phyloP scores from a whole-genome alignment of 2,888 invertebrate genomes.

The Synergus umbraculus region DNA sequence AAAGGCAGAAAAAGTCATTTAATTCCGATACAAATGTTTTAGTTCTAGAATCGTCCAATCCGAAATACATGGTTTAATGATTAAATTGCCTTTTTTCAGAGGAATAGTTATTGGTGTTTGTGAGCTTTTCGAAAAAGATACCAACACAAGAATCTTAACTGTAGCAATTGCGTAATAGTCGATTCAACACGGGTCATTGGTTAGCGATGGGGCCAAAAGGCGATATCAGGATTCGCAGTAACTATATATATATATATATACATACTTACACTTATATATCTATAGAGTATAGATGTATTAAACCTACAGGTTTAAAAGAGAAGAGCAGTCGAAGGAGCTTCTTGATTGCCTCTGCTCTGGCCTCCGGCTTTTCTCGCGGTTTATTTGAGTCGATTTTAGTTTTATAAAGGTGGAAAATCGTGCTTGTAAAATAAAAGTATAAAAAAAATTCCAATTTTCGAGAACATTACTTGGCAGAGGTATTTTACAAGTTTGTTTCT shows the following conservation, averaged over 20 bases:
- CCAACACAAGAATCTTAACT: slow-evolving; percentile 10
- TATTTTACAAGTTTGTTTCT: neutral
- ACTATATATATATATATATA: slow-evolving; percentile 11
- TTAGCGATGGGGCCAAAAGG: slow-evolving; percentile 60
- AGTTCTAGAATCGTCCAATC: neutral
- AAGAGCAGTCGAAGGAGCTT: slow-evolving; percentile 44
- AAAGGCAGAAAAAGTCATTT: neutral
- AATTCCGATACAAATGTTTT: neutral
- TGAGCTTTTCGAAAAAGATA: slow-evolving; percentile 4
- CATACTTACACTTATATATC: neutral
- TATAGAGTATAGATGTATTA: neutral
- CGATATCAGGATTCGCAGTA: slow-evolving; percentile 12
- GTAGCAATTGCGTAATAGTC: slow-evolving; percentile 68
- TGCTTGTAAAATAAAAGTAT: neutral
- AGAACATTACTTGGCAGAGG: neutral
- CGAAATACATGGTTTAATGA: slow-evolving; percentile 3
- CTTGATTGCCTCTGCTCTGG: slow-evolving; percentile 47
- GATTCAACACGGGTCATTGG: slow-evolving; percentile 71
- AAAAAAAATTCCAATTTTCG: neutral
- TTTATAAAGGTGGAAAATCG: slow-evolving; percentile 29
- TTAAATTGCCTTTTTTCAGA: neutral
- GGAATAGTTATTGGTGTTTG: neutral
- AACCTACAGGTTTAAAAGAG: slow-evolving; percentile 5
- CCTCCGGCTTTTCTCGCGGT: slow-evolving; percentile 49
- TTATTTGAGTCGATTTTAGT: slow-evolving; percentile 28